Base-by-base conservation (phyloP, 2,113 vertebrate species). In the Myocastor coypus region DNA sequence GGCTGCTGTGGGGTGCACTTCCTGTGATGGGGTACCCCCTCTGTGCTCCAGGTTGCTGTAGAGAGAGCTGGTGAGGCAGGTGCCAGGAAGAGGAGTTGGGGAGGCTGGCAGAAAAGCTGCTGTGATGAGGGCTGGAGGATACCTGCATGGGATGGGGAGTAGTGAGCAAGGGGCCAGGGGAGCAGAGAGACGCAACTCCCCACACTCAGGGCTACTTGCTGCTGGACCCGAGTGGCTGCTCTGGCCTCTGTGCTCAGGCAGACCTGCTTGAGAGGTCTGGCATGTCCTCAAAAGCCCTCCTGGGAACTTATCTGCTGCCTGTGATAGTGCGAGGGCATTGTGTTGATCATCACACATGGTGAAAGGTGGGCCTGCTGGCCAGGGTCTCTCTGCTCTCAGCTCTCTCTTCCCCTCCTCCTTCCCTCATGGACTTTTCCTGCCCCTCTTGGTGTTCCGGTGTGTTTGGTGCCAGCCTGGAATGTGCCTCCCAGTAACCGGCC, bases 201-300 rank as follows among this genome's bases (percentile, higher is more conserved):
- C 20, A 55, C 7, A 19, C 28, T 63, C n/a, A 30, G 46, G 34
- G 42, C 19, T 8, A 8, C 3, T 0, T 0, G 1, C 32, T 14
- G 26, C 32, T 34, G 11, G 37, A 14, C 4, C 64, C 0, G 46
- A 66, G 16, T 10, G 28, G 16, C 37, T 30, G 63, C 19, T 55
- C 40, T 22, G 52, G 73, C 12, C 5, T 42, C 37, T 81, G n/a
- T 10, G 10, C 26, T 28, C 37, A 59, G 55, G 42, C 69, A 64
- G 32, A n/a, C n/a, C n/a, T n/a, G n/a, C n/a, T n/a, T n/a, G n/a
- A n/a, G n/a, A n/a, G n/a, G n/a, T n/a, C n/a, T n/a, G n/a, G n/a
- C n/a, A n/a, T n/a, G n/a, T n/a, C n/a, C n/a, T n/a, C n/a, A n/a
- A n/a, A n/a, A n/a, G n/a, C n/a, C n/a, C n/a, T n/a, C 11, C 24